Evolutionary conservation across 2,888 invertebrate genomes (phyloP), one percentile per base, ranked within the genome.

Genomic region (Didymodactylos carnosus): DNA sequence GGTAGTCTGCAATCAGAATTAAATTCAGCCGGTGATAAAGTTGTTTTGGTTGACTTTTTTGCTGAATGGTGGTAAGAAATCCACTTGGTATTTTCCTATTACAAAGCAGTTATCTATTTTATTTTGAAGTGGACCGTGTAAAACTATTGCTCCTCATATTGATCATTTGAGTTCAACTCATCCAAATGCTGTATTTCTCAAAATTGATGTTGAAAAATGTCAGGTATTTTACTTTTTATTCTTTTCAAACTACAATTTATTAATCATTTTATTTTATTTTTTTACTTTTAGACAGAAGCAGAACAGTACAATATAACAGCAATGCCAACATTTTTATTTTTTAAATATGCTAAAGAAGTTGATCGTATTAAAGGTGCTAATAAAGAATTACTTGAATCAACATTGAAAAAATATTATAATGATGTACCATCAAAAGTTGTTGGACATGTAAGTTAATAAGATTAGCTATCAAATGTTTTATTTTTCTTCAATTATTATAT

Each of bases 281-380:
- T n/a, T 49, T 71, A 3, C 16, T 76, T 78, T 70, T 76, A 83
- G 78, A 93, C 91, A 78, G 91, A 91, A 14, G 93, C 95, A 3
- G 87, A 89, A 39, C 86, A 87, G 19, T 91, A 95, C 81, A 91
- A 91, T 73, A 91, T 99, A 51, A 89, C 89, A 75, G 92, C 94
- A 0, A 95, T 98, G 94, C 98, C 98, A 35, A 99, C 98, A 0
- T 99, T 99, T 81, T 88, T 94, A 78, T 92, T 97, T 81, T 95
- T 91, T 83, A 88, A 90, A 78, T 94, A 83, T 77, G 80, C 81
- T 78, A 76, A 77, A 19, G 83, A 82, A 77, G 87, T 95, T 79
- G 94, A 92, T 81, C 86, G 88, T 51, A 85, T 93, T 78, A 89
- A 91, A 84, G 97, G 97, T 16, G 94, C 94, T 1, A 91, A 95